phyloP scores from a whole-genome alignment of 1,140 invertebrate species.

The Drosophila teissieri region DNA sequence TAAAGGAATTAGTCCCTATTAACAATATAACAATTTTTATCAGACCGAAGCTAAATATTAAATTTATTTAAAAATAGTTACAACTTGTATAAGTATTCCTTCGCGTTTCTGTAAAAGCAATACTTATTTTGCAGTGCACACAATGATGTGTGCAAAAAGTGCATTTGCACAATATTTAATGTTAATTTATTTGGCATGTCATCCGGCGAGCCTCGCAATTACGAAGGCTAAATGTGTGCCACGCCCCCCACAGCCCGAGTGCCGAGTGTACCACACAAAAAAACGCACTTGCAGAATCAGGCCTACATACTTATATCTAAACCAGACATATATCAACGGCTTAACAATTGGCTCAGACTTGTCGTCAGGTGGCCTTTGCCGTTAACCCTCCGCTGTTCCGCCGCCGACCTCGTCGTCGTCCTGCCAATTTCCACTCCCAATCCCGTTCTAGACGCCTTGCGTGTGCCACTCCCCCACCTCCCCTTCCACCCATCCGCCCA shows the following conservation, averaged over 20 bases:
- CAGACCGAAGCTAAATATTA: too few species aligned
- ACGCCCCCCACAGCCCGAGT: constrained; percentile 44
- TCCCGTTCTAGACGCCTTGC: constrained; percentile 24
- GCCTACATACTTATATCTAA: constrained; percentile 2
- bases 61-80: too few species aligned
- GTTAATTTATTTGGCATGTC: constrained; percentile 61
- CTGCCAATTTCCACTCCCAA: background rate
- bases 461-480: background rate
- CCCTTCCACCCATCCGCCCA: background rate
- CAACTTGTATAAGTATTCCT: too few species aligned
- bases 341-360: constrained; percentile 77
- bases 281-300: constrained; percentile 12
- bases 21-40: too few species aligned
- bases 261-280: constrained; percentile 16
- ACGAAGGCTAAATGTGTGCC: constrained; percentile 46
- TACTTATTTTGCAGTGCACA: background rate
- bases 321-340: constrained; percentile 70
- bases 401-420: background rate
- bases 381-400: constrained; percentile 27
- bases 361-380: constrained; percentile 76
- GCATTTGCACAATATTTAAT: constrained; percentile 50
- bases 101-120: too few species aligned
- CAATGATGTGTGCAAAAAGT: constrained; percentile 1
- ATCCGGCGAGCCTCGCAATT: constrained; percentile 50
- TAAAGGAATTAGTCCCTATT: too few species aligned